Conservation (phyloP, 2,888 invertebrate genomes). For the Heteropelma amictum region DNA sequence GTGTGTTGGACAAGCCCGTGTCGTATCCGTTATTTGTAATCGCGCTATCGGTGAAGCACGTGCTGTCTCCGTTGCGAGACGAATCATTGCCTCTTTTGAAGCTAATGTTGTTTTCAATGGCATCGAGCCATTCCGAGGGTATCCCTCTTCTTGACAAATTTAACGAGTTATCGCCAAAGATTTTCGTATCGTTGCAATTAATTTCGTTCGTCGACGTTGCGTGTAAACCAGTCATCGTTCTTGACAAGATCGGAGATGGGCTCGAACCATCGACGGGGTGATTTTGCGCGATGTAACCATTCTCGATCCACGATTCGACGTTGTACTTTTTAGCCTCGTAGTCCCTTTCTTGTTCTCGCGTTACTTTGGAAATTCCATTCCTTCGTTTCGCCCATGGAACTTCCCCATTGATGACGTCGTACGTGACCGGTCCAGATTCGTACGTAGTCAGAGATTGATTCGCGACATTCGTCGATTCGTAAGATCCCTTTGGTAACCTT, state of each 20-base stretch:
- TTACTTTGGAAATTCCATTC: background rate
- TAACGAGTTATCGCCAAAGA: background rate
- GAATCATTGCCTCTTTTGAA: background rate
- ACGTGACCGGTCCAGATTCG: background rate
- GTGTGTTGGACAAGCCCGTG: too few species aligned
- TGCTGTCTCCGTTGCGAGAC: background rate
- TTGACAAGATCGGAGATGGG: background rate
- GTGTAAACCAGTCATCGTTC: background rate
- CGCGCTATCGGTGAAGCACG: background rate
- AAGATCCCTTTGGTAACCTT: background rate
- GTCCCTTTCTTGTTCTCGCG: background rate
- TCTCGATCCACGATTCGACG: constrained; percentile 9
- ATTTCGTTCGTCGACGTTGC: background rate
- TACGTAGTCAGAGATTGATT: background rate
- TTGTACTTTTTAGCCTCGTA: background rate
- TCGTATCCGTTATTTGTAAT: too few species aligned
- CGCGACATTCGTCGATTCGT: background rate
- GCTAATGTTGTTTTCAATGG: background rate
- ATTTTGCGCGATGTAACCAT: background rate
- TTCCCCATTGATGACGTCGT: too few species aligned
- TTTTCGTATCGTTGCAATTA: background rate
- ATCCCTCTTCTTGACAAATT: background rate
- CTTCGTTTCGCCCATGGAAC: background rate
- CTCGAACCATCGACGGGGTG: too few species aligned
- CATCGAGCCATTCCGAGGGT: background rate